These are phyloP conservation scores for Ornithorhynchus anatinus DNA, from an alignment of 2,113 vertebrate species.

Conservation along the genomic window DNA sequence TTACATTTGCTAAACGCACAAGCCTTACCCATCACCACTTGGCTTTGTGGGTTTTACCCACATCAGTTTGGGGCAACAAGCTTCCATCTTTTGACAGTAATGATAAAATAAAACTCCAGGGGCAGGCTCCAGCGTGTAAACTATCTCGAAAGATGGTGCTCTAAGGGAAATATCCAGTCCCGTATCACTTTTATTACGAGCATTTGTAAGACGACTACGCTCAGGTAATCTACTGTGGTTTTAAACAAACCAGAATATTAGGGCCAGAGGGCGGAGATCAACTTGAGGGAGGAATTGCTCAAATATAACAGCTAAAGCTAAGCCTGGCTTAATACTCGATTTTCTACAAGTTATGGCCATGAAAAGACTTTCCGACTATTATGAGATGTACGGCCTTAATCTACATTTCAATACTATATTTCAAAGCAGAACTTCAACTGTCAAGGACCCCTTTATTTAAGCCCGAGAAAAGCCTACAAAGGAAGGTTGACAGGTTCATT, in stretches of 20 bases:
- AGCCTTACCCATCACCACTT: too few relatives aligned
- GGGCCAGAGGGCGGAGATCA: slow-evolving; percentile 48
- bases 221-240: slow-evolving; percentile 59
- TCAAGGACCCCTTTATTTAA: slow-evolving; percentile 65
- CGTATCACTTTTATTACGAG: slow-evolving; percentile 18
- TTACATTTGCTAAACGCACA: too few relatives aligned
- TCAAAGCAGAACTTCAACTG: slow-evolving; percentile 66
- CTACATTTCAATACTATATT: slow-evolving; percentile 73
- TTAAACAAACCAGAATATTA: slow-evolving; percentile 64
- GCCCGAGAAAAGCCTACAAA: slow-evolving; percentile 63
- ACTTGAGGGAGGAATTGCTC: slow-evolving; percentile 56
- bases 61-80: too few relatives aligned
- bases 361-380: slow-evolving; percentile 63
- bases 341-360: slow-evolving; percentile 66
- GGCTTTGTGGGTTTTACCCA: too few relatives aligned
- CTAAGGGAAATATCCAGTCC: slow-evolving; percentile 34
- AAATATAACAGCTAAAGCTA: slow-evolving; percentile 60
- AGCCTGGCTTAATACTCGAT: slow-evolving; percentile 61
- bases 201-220: slow-evolving; percentile 9
- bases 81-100: too few relatives aligned
- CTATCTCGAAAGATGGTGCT: neutral
- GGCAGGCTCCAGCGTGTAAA: too few relatives aligned
- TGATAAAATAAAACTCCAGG: too few relatives aligned
- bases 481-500: slow-evolving; percentile 55
- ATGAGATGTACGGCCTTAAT: slow-evolving; percentile 62